These are phyloP conservation scores for Liolophura sinensis DNA, from an alignment of 1,140 invertebrate genomes.

Conservation along the genomic window DNA sequence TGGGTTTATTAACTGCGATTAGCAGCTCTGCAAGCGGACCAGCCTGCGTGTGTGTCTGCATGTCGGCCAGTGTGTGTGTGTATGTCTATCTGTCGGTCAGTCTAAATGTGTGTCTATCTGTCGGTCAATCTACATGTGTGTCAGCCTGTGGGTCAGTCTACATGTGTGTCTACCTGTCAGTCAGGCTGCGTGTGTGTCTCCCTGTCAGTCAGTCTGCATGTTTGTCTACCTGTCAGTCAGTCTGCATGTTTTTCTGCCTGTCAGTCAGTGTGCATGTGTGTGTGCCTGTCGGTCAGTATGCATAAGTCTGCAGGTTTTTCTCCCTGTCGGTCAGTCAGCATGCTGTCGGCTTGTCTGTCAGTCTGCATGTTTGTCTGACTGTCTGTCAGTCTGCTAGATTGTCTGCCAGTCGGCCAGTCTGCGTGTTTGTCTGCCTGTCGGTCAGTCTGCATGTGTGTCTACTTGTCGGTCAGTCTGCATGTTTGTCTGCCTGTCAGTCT, in stretches of 20 bases:
- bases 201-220: background rate
- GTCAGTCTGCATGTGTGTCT: too few relatives aligned
- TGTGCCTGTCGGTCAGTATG: conserved; percentile 1
- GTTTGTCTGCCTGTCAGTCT: too few relatives aligned
- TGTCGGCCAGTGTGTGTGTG: conserved; percentile 4
- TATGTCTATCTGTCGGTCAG: conserved; percentile 3
- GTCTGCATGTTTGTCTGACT: background rate
- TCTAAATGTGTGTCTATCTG: conserved; percentile 5
- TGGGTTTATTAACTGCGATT: too few relatives aligned
- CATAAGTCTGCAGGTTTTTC: conserved; percentile 1
- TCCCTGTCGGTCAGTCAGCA: background rate
- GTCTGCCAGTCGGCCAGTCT: background rate
- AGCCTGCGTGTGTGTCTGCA: too few relatives aligned
- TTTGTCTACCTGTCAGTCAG: background rate
- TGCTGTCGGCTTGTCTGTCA: background rate
- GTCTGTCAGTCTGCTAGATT: background rate
- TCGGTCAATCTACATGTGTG: background rate
- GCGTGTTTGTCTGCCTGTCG: too few relatives aligned
- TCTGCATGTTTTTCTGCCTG: conserved; percentile 13
- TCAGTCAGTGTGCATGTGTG: background rate
- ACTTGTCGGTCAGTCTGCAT: too few relatives aligned
- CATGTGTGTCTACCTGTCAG: conserved; percentile 5
- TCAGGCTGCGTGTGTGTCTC: conserved; percentile 6
- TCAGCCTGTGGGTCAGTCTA: conserved; percentile 6
- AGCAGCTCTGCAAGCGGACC: too few relatives aligned